Evolutionary conservation across 2,113 vertebrate species (phyloP).

Genomic region (Erythrolamprus reginae): DNA sequence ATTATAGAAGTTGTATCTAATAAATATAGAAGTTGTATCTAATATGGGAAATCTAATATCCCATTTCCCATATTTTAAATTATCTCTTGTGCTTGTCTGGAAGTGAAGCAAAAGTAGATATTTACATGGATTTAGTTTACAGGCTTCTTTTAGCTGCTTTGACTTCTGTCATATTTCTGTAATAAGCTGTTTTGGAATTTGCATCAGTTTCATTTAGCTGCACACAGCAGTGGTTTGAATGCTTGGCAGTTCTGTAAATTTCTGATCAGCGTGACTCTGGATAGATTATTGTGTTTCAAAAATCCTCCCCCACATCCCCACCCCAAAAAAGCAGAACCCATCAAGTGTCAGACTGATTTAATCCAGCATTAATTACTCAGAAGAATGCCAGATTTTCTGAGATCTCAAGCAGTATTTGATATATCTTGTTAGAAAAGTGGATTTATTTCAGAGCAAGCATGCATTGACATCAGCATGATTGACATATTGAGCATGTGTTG

Average conservation of each 20-base stretch:
- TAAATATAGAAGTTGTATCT: background rate
- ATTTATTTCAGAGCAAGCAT: background rate
- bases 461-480: background rate
- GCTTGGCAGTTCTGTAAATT: background rate
- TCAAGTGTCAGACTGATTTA: background rate
- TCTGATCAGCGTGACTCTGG: background rate
- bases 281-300: background rate
- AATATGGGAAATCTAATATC: no score
- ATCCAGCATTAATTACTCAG: background rate
- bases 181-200: background rate
- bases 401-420: background rate
- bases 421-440: background rate
- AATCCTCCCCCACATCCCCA: background rate
- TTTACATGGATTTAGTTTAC: background rate
- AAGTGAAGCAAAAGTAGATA: background rate
- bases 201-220: background rate
- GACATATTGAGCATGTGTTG: background rate
- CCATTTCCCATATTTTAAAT: background rate
- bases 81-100: background rate
- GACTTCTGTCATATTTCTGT: background rate
- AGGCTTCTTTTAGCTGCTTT: background rate
- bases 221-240: background rate
- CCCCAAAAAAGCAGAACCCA: background rate
- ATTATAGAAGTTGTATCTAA: background rate
- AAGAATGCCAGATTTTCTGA: background rate